Evolutionary conservation across 2,113 vertebrate species (phyloP), one percentile per base, ranked within the genome.

Genomic region (Coptodon rendalli): DNA sequence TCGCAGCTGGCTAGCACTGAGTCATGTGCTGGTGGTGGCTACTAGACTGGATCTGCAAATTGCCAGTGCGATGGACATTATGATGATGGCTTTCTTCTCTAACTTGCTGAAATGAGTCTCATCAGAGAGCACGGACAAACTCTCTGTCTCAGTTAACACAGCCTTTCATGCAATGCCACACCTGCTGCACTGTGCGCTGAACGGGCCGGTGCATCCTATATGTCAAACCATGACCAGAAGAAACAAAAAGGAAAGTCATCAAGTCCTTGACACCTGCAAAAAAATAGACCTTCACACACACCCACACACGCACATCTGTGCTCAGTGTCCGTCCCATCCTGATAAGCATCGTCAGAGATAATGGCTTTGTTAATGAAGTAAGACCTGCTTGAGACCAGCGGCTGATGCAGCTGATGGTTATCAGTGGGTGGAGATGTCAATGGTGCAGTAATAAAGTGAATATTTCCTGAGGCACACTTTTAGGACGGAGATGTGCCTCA

Each of bases 371-470:
- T 95, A 94, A 94, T 94, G 89, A 94, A 94, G 93, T 94, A 92
- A 94, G 91, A 95, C 85, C 68, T 86, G 93, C 86, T 90, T 88
- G 80, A 86, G 93, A 90, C 87, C 89, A 85, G 86, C 61, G 45
- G 90, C 83, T 91, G 89, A 93, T 88, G 87, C 93, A 87, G 92
- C 91, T 90, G 93, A 94, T 94, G 93, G 63, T 85, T 93, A 88
- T 93, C 91, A 91, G 93, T 84, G 92, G 92, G 92, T 61, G 93
- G 92, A 89, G 91, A 90, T 63, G 12, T 88, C 82, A 54, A 40
- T 91, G 93, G 90, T 82, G 91, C 91, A 94, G 89, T 92, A 91
- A 95, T 95, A 95, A 93, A 93, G 91, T 92, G 93, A 92, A 93
- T 89, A 91, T 85, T 91, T 91, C 87, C 92, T 54, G 50, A 63